A percentile compares a stretch with the other conserved stretches of the same genome.
Conservation (phyloP, 2,888 invertebrate species). For the Octonoba sinensis region DNA sequence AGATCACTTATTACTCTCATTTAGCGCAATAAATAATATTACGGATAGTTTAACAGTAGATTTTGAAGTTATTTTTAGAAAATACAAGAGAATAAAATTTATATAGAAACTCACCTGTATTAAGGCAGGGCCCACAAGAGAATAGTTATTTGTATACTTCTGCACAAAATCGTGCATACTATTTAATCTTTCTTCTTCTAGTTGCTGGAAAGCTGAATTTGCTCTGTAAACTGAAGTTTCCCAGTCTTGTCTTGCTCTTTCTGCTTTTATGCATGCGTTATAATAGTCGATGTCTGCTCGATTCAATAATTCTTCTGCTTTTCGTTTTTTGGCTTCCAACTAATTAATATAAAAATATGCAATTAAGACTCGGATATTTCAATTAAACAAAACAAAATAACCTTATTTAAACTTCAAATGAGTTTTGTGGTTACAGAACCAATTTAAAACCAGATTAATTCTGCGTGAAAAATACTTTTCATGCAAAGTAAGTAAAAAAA, state of each 20-base stretch:
- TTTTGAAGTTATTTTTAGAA: too few relatives aligned
- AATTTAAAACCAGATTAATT: not conserved
- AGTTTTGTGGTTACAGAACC: not conserved
- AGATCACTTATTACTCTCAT: too few relatives aligned
- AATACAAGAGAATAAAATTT: too few relatives aligned
- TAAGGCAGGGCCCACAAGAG: conserved; percentile 79
- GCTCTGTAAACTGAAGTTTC: conserved; percentile 90
- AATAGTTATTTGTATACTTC: conserved; percentile 71
- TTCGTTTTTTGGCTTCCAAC: conserved; percentile 88
- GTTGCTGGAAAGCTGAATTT: conserved; percentile 85
- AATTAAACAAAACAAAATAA: not conserved
- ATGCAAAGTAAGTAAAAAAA: too few relatives aligned
- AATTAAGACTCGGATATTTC: too few relatives aligned
- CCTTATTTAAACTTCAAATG: not conserved
- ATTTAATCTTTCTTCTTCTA: conserved; percentile 89
- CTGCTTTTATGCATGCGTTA: conserved; percentile 89
- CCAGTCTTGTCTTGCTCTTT: conserved; percentile 90
- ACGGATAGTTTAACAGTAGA: too few relatives aligned
- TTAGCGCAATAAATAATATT: too few relatives aligned
- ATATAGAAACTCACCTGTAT: conserved; percentile 68
- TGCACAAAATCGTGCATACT: conserved; percentile 81
- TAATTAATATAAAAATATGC: conserved; percentile 70
- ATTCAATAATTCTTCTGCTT: conserved; percentile 90
- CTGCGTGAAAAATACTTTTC: not conserved
- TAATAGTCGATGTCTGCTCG: conserved; percentile 95